These are phyloP conservation scores for Podabrus alpinus DNA, from an alignment of 2,888 invertebrate genomes.

Conservation along the genomic window DNA sequence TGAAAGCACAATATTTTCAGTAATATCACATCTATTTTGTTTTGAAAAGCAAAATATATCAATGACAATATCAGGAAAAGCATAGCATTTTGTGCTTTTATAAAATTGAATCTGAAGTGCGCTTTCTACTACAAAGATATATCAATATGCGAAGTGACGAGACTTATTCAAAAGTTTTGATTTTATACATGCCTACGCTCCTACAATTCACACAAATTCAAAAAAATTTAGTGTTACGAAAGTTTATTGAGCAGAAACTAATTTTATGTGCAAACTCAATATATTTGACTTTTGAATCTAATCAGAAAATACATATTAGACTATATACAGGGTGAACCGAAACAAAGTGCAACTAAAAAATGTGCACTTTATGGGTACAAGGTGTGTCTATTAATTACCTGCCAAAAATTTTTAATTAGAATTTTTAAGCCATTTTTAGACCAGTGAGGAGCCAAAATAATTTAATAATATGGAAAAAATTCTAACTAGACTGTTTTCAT, in stretches of 20 bases:
- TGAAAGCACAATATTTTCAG: slow-evolving; percentile 2
- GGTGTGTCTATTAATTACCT: too few species aligned
- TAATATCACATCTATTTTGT: slow-evolving; percentile 25
- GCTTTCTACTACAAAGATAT: slow-evolving; percentile 40
- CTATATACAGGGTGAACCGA: too few species aligned
- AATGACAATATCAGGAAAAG: slow-evolving; percentile 28
- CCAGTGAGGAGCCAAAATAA: too few species aligned
- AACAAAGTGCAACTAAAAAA: too few species aligned
- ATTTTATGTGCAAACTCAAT: not conserved
- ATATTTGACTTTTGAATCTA: too few species aligned
- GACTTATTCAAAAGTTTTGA: slow-evolving; percentile 37
- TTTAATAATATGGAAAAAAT: too few species aligned
- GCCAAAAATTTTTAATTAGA: too few species aligned
- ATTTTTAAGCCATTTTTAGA: too few species aligned
- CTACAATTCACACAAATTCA: not conserved
- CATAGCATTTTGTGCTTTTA: slow-evolving; percentile 28
- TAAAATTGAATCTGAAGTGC: slow-evolving; percentile 41
- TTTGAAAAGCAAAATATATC: slow-evolving; percentile 31
- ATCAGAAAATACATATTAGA: too few species aligned
- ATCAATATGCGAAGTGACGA: slow-evolving; percentile 42
- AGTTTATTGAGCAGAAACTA: not conserved
- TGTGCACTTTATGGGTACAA: too few species aligned
- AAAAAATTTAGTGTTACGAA: not conserved
- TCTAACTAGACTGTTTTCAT: too few species aligned
- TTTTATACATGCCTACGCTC: slow-evolving; percentile 19